These are phyloP conservation scores for Atherinomorus stipes DNA, from an alignment of 2,113 vertebrate genomes.

Conservation along the genomic window DNA sequence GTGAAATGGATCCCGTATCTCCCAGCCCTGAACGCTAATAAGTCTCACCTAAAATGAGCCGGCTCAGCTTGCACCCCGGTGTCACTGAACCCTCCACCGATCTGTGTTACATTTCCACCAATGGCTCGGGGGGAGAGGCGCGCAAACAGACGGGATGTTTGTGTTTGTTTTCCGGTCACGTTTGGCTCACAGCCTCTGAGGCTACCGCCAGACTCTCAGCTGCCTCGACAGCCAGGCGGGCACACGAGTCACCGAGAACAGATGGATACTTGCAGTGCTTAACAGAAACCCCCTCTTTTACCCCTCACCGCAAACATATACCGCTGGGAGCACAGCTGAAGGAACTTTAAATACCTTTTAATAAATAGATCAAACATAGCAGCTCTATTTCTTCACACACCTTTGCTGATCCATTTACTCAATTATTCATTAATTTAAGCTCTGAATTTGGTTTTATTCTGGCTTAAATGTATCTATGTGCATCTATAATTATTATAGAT, in stretches of 20 bases:
- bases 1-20: constrained; percentile 42
- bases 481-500: too few relatives aligned
- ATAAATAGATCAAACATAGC: neutral
- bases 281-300: neutral
- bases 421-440: too few relatives aligned
- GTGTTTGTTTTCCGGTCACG: constrained; percentile 42
- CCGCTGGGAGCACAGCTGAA: too few relatives aligned
- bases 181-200: constrained; percentile 15
- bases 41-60: constrained; percentile 15
- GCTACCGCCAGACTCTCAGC: constrained; percentile 23
- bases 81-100: constrained; percentile 13
- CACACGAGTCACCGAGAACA: neutral
- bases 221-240: neutral
- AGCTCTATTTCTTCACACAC: too few relatives aligned
- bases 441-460: too few relatives aligned
- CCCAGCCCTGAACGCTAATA: neutral
- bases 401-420: too few relatives aligned
- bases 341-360: too few relatives aligned
- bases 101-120: constrained; percentile 24
- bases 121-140: constrained; percentile 6
- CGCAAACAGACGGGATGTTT: constrained; percentile 13
- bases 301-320: too few relatives aligned
- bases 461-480: too few relatives aligned
- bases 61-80: constrained; percentile 35
- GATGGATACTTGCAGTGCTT: neutral